Percentiles rank a stretch among this genome's conserved stretches.
phyloP scores from a whole-genome alignment of 2,113 vertebrate species.

The Odontesthes bonariensis region DNA sequence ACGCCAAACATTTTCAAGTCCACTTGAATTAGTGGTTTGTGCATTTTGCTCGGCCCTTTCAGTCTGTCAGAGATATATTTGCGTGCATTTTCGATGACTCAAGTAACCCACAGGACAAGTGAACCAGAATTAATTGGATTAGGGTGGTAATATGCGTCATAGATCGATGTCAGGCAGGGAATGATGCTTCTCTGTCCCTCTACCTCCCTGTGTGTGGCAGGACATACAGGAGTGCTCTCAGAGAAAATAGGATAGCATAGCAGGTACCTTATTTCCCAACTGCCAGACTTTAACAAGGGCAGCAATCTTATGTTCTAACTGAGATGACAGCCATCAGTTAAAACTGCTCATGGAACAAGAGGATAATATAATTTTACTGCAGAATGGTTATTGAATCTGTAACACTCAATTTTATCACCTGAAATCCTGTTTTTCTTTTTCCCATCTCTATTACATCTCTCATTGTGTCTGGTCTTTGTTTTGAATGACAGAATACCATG shows the following conservation, averaged over 20 bases:
- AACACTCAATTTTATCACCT: conserved; percentile 9
- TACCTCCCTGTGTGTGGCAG: conserved; percentile 35
- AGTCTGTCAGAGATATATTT: conserved; percentile 64
- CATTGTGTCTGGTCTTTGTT: neutral
- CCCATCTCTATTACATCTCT: conserved; percentile 10
- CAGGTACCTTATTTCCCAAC: conserved; percentile 58
- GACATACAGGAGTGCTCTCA: conserved; percentile 53
- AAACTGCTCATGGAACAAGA: conserved; percentile 11
- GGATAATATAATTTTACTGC: conserved; percentile 22
- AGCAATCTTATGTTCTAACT: conserved; percentile 37
- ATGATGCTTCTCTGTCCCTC: conserved; percentile 27
- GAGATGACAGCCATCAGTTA: conserved; percentile 1
- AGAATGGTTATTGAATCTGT: neutral
- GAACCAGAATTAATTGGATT: conserved; percentile 78
- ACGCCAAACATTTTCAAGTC: conserved; percentile 27
- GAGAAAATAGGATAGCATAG: conserved; percentile 49
- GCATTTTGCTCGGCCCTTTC: conserved; percentile 55
- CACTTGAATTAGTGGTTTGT: conserved; percentile 58
- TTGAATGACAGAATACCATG: neutral
- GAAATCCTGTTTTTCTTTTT: conserved; percentile 2
- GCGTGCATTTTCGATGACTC: conserved; percentile 70
- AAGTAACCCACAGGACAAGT: conserved; percentile 53
- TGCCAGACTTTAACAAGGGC: conserved; percentile 46
- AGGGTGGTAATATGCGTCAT: conserved; percentile 73
- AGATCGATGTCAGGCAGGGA: conserved; percentile 76